Percentiles rank a stretch among this genome's conserved stretches.
Conservation (phyloP, 2,888 invertebrate species). For the Taphrorychus bicolor region DNA sequence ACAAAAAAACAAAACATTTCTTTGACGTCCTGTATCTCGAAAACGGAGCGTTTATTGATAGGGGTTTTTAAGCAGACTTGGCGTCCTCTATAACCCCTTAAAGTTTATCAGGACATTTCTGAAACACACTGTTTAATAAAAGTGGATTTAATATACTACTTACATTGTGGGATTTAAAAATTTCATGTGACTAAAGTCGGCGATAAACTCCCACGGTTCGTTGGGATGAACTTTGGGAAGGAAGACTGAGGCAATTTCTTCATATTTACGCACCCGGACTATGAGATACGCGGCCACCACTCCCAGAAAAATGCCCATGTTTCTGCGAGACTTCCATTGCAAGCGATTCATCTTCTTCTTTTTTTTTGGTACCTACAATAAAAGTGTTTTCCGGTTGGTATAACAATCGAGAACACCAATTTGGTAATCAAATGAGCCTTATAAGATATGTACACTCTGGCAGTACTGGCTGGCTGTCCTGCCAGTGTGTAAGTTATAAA, state of each 20-base stretch:
- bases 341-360: constrained; percentile 48
- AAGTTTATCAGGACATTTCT: no score
- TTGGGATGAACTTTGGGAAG: constrained; percentile 66
- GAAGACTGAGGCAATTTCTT: constrained; percentile 61
- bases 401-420: no score
- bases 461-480: no score
- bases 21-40: no score
- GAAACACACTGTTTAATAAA: background rate
- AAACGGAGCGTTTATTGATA: no score
- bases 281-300: constrained; percentile 51
- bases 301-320: constrained; percentile 45
- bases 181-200: constrained; percentile 77
- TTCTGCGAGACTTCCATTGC: constrained; percentile 53
- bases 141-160: constrained; percentile 53
- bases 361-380: background rate
- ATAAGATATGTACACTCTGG: no score
- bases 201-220: constrained; percentile 75
- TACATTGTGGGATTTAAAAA: constrained; percentile 76
- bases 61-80: no score
- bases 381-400: no score
- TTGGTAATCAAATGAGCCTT: background rate
- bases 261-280: constrained; percentile 54
- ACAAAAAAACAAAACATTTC: no score
- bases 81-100: no score
- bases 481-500: no score